phyloP scores from a whole-genome alignment of 2,113 vertebrate species.

The Ondatra zibethicus region DNA sequence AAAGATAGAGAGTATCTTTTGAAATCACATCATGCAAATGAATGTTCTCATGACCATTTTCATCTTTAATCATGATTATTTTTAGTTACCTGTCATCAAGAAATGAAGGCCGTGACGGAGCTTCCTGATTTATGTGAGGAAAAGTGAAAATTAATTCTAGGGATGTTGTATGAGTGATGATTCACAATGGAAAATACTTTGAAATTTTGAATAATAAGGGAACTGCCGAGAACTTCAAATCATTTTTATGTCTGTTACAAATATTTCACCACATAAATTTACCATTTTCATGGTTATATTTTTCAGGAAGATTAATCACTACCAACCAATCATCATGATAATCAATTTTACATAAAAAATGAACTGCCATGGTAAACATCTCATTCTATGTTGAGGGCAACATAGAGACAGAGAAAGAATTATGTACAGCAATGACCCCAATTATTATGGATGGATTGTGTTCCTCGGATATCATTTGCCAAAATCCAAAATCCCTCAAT shows the following conservation, averaged over 20 bases:
- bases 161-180: neutral
- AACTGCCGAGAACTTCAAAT: constrained; percentile 9
- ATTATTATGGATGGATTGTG: neutral
- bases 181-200: constrained; percentile 38
- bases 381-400: neutral
- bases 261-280: constrained; percentile 21
- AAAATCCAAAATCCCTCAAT: neutral
- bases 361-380: constrained; percentile 9
- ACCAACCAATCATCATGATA: neutral
- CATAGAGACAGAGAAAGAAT: neutral
- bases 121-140: constrained; percentile 44
- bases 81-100: constrained; percentile 46
- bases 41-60: neutral
- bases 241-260: neutral
- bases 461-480: neutral
- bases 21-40: constrained; percentile 35
- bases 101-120: constrained; percentile 35
- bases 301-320: constrained; percentile 20
- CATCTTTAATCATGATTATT: constrained; percentile 26
- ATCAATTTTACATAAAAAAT: neutral
- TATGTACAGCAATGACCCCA: neutral
- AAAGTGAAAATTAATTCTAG: constrained; percentile 60
- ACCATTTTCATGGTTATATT: neutral
- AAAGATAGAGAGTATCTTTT: neutral
- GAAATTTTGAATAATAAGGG: constrained; percentile 58